Percentiles rank a stretch among this genome's conserved stretches.
Conservation (phyloP, 2,797 vertebrate species). For the Smutsia gigantea region DNA sequence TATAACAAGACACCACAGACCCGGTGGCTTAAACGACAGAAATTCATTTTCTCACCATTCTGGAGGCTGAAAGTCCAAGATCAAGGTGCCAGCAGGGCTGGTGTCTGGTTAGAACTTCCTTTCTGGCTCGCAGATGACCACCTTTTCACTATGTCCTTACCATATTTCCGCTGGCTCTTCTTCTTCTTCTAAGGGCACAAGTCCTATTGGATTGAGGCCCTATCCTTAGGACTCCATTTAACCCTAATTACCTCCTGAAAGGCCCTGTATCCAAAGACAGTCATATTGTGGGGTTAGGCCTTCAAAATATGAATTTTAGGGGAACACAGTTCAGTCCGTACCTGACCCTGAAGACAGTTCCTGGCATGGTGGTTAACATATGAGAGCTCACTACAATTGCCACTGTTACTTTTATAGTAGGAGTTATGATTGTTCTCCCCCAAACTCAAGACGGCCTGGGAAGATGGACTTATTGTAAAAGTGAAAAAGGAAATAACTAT, state of each 20-base stretch:
- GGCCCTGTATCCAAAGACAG: background rate
- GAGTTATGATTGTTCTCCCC: background rate
- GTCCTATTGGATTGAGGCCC: background rate
- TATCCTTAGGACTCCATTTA: background rate
- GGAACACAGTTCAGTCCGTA: background rate
- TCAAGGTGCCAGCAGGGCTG: background rate
- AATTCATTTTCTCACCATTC: background rate
- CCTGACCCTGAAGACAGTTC: background rate
- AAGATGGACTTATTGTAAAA: conserved; percentile 76
- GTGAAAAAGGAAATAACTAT: conserved; percentile 73
- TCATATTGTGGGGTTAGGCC: background rate
- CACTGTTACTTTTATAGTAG: background rate
- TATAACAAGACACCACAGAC: background rate
- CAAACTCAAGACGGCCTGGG: conserved; percentile 45
- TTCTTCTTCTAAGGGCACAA: background rate
- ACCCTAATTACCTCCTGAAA: background rate
- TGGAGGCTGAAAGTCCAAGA: background rate
- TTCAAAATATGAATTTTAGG: background rate
- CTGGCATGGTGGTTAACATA: background rate
- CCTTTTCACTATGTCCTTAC: background rate
- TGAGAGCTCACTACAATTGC: background rate
- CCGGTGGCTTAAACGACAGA: background rate
- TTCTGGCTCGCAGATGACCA: background rate
- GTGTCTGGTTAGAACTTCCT: background rate
- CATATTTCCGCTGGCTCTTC: background rate